Evolutionary conservation across 2,797 vertebrate genomes (phyloP).

Genomic region (Pangasius krempfi): DNA sequence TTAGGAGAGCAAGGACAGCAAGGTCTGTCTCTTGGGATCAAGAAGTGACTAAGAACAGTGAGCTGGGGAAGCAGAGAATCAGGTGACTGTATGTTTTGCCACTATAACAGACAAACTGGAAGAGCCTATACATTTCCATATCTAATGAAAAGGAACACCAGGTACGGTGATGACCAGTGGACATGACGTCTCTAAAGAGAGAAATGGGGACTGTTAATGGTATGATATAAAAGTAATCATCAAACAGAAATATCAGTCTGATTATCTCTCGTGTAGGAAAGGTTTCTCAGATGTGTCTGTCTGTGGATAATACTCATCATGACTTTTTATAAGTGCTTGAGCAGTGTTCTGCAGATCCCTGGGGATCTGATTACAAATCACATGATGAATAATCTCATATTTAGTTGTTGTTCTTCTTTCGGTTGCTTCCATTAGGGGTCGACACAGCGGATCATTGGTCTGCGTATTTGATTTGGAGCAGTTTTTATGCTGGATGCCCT

Average conservation of each 20-base stretch:
- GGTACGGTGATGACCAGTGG: background rate
- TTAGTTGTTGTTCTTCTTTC: too few species aligned
- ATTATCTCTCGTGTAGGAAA: background rate
- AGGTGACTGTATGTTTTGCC: constrained; percentile 12
- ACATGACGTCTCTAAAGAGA: background rate
- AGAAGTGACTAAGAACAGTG: constrained; percentile 26
- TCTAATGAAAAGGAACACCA: background rate
- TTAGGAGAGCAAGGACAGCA: constrained; percentile 25
- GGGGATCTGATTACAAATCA: background rate
- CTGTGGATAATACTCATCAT: background rate
- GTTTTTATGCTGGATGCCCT: too few species aligned
- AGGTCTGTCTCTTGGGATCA: constrained; percentile 25
- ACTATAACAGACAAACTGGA: background rate
- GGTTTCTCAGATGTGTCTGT: background rate
- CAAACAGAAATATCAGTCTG: background rate
- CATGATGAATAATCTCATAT: background rate
- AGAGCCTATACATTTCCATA: background rate
- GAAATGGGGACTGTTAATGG: background rate
- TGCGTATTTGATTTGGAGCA: too few species aligned
- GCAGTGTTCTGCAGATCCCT: background rate
- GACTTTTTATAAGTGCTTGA: background rate
- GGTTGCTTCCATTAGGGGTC: too few species aligned
- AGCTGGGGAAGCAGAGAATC: constrained; percentile 3
- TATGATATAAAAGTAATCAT: too few species aligned
- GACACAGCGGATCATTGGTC: too few species aligned